Evolutionary conservation across 2,888 invertebrate species (phyloP), one percentile per base, ranked within the genome.

Genomic region (Euphydryas editha): DNA sequence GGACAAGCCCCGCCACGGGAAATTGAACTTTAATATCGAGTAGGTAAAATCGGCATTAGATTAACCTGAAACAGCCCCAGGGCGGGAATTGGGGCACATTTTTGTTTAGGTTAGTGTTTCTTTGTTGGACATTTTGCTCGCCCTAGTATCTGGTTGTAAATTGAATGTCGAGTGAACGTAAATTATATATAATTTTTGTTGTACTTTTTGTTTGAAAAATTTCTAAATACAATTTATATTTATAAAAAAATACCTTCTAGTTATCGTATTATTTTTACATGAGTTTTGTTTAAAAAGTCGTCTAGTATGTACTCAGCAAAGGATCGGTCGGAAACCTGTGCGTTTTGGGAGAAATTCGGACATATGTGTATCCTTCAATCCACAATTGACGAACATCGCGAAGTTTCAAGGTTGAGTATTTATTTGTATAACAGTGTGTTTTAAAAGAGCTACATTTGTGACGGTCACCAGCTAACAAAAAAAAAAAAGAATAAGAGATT

Each of bases 1-100:
- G 81, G 78, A 78, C 78, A 73, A 62, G 6, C 15, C 17, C 39
- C 2, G 13, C 44, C 68, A 63, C 59, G 51, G 62, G 56, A 77
- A 73, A 74, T 58, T 63, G 51, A 49, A 68, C 77, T 67, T 60
- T 76, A 76, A 62, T 37, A n/a, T 17, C 44, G 58, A 62, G 55
- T 21, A 5, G 13, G 57, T 70, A 76, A 44, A 62, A 74, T 70
- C 59, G 59, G 68, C 60, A 71, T 76, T 74, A 62, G 51, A 65
- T 62, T 72, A 63, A 58, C 62, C 37, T 10, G n/a, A 44, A 18
- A 37, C 51, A 55, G 46, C 70, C 73, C 69, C 64, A 72, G 72
- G 67, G 62, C 59, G 77, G 74, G 76, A 81, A 81, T 79, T 78
- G 80, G 81, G 80, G 76, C 81, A 78, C 78, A 78, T 81, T 83